Evolutionary conservation across 2,888 invertebrate species (phyloP).

Genomic region (Nipponacmea schrenckii): DNA sequence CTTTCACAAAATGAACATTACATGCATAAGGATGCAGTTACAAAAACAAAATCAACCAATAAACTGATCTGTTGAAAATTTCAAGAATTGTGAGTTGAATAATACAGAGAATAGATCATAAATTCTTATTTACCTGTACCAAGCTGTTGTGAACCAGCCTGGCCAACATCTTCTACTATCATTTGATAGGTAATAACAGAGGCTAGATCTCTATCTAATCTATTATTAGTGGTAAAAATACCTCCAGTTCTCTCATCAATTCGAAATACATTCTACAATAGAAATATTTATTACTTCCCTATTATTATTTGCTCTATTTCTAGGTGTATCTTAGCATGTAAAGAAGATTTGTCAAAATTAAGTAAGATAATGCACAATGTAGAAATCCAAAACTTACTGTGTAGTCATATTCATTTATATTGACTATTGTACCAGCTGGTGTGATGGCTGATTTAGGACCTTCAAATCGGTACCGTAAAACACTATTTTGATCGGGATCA

Average conservation of each 20-base stretch:
- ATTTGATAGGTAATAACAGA: slow-evolving; percentile 84
- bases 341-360: too few relatives aligned
- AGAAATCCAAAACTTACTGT: slow-evolving; percentile 65
- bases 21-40: too few relatives aligned
- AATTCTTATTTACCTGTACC: slow-evolving; percentile 75
- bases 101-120: background rate
- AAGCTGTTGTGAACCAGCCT: slow-evolving; percentile 81
- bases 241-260: slow-evolving; percentile 82
- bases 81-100: background rate
- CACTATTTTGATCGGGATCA: slow-evolving; percentile 83
- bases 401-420: slow-evolving; percentile 78
- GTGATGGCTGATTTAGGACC: slow-evolving; percentile 38
- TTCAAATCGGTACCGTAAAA: slow-evolving; percentile 71
- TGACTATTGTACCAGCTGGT: slow-evolving; percentile 63
- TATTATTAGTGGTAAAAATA: slow-evolving; percentile 74
- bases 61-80: too few relatives aligned
- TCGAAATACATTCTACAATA: slow-evolving; percentile 76
- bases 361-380: too few relatives aligned
- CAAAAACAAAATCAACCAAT: too few relatives aligned
- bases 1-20: too few relatives aligned
- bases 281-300: background rate
- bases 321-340: too few relatives aligned
- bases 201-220: slow-evolving; percentile 83
- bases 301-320: too few relatives aligned
- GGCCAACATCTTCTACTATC: slow-evolving; percentile 83